These are phyloP conservation scores for Cantharis flavilabris DNA, from an alignment of 2,888 invertebrate species.

Conservation along the genomic window DNA sequence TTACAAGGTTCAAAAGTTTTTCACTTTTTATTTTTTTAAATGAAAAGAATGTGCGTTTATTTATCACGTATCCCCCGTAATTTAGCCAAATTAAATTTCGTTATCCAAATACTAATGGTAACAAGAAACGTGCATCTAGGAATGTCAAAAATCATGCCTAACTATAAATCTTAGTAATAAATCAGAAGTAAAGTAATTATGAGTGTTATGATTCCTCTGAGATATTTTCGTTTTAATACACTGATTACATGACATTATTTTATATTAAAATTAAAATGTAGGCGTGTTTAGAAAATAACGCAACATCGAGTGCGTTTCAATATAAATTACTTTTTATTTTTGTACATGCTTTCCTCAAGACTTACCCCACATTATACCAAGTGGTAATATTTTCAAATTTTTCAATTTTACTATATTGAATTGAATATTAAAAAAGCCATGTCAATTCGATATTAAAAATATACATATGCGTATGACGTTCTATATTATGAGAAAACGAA, in stretches of 20 bases:
- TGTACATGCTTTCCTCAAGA: not conserved
- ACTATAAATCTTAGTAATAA: conserved; percentile 39
- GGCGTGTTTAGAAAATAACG: conserved; percentile 40
- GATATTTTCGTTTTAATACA: conserved; percentile 51
- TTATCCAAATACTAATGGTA: conserved; percentile 17
- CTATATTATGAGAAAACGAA: not conserved
- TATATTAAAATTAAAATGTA: conserved; percentile 53
- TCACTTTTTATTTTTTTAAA: not conserved
- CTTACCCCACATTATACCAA: not conserved
- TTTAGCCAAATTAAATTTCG: not conserved
- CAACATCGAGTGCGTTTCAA: conserved; percentile 32
- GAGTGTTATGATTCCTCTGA: conserved; percentile 50
- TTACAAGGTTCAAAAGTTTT: not conserved
- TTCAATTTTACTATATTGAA: not conserved
- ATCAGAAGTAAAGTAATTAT: conserved; percentile 50
- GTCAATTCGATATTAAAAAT: not conserved
- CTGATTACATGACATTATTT: conserved; percentile 54
- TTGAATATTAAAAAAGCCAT: not conserved
- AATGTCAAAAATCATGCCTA: conserved; percentile 24
- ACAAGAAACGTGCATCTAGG: conserved; percentile 25
- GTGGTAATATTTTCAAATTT: not conserved
- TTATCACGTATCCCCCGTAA: not conserved
- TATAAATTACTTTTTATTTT: conserved; percentile 13
- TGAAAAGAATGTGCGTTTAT: not conserved
- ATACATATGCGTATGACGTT: not conserved